Evolutionary conservation across 2,113 vertebrate species (phyloP).

Genomic region (Megalops atlanticus): DNA sequence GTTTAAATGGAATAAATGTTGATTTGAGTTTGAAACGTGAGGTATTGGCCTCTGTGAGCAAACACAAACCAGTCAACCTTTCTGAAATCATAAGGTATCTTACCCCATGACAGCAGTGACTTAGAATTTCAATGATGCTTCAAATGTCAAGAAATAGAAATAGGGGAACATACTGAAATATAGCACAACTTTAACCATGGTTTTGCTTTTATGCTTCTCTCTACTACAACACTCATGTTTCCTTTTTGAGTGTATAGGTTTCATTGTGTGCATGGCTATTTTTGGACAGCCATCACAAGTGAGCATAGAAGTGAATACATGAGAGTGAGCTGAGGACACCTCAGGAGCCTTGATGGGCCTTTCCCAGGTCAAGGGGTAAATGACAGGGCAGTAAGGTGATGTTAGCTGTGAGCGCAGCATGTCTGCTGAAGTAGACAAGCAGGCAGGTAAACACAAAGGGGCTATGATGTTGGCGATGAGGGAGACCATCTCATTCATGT

Average conservation of each 20-base stretch:
- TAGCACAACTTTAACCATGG: too few species aligned
- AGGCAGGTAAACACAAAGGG: constrained; percentile 26
- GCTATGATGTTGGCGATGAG: constrained; percentile 33
- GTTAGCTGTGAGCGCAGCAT: constrained; percentile 24
- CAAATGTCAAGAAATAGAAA: too few species aligned
- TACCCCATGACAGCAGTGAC: too few species aligned
- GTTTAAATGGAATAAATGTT: not conserved
- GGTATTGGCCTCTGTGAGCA: not conserved
- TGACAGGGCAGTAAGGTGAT: constrained; percentile 41
- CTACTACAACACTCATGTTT: too few species aligned
- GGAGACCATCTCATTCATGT: constrained; percentile 31
- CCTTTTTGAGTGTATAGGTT: too few species aligned
- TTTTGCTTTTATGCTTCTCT: too few species aligned
- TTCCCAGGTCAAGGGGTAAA: constrained; percentile 46
- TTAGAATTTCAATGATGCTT: too few species aligned
- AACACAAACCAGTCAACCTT: not conserved
- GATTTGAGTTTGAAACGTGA: not conserved
- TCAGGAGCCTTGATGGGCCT: constrained; percentile 26
- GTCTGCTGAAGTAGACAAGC: constrained; percentile 46
- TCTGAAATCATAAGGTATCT: not conserved
- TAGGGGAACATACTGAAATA: too few species aligned
- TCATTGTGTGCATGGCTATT: too few species aligned
- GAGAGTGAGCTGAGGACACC: not conserved
- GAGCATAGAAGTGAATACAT: not conserved
- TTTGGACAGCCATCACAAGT: too few species aligned